Conservation (phyloP, 2,113 vertebrate species). For the Tricholaema leucomelas region DNA sequence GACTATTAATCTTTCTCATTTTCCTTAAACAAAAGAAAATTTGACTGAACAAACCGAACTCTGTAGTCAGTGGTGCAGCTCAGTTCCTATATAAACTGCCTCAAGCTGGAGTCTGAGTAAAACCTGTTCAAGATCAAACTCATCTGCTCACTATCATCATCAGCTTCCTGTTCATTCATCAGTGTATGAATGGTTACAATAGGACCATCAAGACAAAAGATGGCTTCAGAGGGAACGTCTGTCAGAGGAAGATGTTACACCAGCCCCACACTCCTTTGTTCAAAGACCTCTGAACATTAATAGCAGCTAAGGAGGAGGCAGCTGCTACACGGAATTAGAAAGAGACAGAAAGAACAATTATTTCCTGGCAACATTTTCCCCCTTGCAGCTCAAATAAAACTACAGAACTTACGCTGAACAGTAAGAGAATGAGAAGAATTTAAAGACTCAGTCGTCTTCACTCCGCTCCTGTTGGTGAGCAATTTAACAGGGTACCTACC, state of each 20-base stretch:
- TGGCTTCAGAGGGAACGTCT: conserved; percentile 54
- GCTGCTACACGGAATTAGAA: conserved; percentile 66
- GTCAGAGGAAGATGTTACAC: conserved; percentile 57
- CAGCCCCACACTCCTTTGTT: conserved; percentile 45
- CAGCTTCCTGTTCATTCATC: conserved; percentile 66
- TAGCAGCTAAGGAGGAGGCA: conserved; percentile 53
- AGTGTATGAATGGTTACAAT: conserved; percentile 53
- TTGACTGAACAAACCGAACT: background rate
- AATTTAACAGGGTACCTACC: background rate
- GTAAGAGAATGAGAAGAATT: background rate
- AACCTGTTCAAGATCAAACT: conserved; percentile 54
- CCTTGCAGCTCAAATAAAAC: conserved; percentile 8
- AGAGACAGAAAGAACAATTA: conserved; percentile 60
- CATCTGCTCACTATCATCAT: conserved; percentile 66
- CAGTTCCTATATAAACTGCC: background rate
- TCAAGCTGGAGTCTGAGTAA: conserved; percentile 1
- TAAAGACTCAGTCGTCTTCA: background rate
- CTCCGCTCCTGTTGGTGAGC: background rate
- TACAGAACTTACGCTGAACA: background rate
- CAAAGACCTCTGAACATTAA: conserved; percentile 59
- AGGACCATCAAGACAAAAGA: conserved; percentile 54
- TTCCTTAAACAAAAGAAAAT: background rate
- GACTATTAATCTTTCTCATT: background rate
- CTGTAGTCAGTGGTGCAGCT: background rate
- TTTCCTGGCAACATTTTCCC: conserved; percentile 28